Evolutionary conservation across 2,113 vertebrate genomes (phyloP).

Genomic region (Clarias gariepinus): DNA sequence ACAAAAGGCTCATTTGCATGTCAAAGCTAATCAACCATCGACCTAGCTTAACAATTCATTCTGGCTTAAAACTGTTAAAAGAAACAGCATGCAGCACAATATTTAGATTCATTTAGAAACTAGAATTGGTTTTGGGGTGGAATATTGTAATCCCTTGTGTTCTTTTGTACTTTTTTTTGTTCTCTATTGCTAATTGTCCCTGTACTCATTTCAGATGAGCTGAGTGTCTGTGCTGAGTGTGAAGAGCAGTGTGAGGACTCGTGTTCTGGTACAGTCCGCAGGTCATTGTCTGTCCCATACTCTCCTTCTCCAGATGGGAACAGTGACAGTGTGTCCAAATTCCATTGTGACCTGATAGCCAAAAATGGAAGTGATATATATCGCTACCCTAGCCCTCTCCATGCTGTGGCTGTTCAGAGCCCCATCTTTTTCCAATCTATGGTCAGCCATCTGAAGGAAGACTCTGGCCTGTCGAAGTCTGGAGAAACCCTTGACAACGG

Average conservation of each 20-base stretch:
- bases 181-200: constrained; percentile 35
- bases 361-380: constrained; percentile 84
- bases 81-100: constrained; percentile 18
- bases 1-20: constrained; percentile 58
- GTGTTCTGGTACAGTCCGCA: constrained; percentile 63
- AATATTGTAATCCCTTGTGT: not conserved
- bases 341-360: constrained; percentile 85
- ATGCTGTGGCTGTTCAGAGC: constrained; percentile 86
- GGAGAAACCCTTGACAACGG: constrained; percentile 61
- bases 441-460: constrained; percentile 72
- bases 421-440: constrained; percentile 81
- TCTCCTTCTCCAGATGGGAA: constrained; percentile 76
- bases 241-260: constrained; percentile 78
- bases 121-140: constrained; percentile 5
- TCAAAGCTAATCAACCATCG: constrained; percentile 51
- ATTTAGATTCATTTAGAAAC: constrained; percentile 8
- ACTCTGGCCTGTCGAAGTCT: constrained; percentile 61
- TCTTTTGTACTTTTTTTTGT: not conserved
- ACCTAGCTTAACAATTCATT: constrained; percentile 29
- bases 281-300: constrained; percentile 77
- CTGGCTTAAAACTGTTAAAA: constrained; percentile 7
- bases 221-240: constrained; percentile 80
- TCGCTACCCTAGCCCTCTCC: constrained; percentile 88
- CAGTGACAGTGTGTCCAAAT: constrained; percentile 81
- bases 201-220: constrained; percentile 75